Evolutionary conservation across 1,140 invertebrate species (phyloP).

Genomic region (Zaprionus africanus): DNA sequence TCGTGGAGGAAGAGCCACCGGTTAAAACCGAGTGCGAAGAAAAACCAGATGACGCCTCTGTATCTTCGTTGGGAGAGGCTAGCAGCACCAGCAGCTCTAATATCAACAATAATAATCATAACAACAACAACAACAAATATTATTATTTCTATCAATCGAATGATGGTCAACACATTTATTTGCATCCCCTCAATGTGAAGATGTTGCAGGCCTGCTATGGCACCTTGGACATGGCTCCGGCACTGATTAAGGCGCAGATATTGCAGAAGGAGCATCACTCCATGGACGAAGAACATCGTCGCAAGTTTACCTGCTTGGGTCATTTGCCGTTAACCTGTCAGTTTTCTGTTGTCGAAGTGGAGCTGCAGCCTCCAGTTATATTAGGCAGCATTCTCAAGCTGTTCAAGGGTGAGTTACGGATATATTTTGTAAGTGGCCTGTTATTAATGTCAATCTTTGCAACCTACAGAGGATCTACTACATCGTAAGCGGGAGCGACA

Average conservation of each 20-base stretch:
- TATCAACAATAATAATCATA: conserved; percentile 67
- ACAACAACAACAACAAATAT: conserved; percentile 85
- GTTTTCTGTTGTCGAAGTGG: conserved; percentile 95
- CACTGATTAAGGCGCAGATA: conserved; percentile 89
- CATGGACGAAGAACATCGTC: conserved; percentile 92
- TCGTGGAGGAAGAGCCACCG: conserved; percentile 30
- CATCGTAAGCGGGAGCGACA: conserved; percentile 87
- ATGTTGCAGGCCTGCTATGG: conserved; percentile 96
- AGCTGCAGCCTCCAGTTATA: conserved; percentile 90
- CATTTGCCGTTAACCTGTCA: conserved; percentile 96
- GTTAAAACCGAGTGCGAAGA: conserved; percentile 43
- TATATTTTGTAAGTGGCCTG: background rate
- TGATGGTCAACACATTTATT: conserved; percentile 96
- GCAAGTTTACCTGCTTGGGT: conserved; percentile 91
- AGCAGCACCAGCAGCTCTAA: conserved; percentile 33
- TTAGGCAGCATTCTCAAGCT: conserved; percentile 87
- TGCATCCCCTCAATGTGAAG: conserved; percentile 95
- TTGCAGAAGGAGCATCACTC: conserved; percentile 93
- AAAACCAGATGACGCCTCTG: conserved; percentile 57
- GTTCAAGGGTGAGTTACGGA: conserved; percentile 87
- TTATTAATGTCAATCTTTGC: background rate
- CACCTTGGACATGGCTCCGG: conserved; percentile 91
- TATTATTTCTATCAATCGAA: conserved; percentile 95
- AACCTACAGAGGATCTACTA: conserved; percentile 87
- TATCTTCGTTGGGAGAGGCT: conserved; percentile 55